Base-by-base conservation (phyloP, 2,113 vertebrate species). In the Mormoops blainvillei region DNA sequence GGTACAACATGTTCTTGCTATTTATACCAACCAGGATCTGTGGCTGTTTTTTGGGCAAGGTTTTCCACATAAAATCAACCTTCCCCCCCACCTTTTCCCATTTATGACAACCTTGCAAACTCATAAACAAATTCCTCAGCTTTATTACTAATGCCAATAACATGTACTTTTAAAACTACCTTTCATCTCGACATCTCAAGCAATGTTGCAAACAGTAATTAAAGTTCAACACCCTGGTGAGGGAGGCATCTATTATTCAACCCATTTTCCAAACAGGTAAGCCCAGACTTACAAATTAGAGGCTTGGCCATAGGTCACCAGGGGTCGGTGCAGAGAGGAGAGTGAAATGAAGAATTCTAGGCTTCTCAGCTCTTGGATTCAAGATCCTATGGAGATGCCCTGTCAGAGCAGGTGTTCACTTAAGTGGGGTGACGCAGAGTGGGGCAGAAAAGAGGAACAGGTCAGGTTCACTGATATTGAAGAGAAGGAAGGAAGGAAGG, bases 241-340 rank as follows among this genome's bases (percentile, higher is more conserved):
- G 41, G 86, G 65, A 97, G 74, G 92, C 28, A 94, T 70, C 80
- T 94, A 94, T 97, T 96, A 97, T 96, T 89, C 91, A 92, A 91
- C 70, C 84, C 97, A 97, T 96, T 97, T 96, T 84, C 83, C 83
- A 94, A 98, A 97, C 97, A 94, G 97, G 97, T 97, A 96, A 95
- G 93, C 95, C 95, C 93, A 97, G 94, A 95, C 78, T 84, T 89
- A 97, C 74, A 95, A 95, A 97, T 95, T 93, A 96, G 77, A 97
- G 86, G 76, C 58, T 89, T 93, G 50, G 14, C 52, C 89, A 65
- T 26, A 80, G 87, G 89, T 96, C 36, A 96, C 18, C 24, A 94
- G 68, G 61, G 36, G 20, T 77, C 9, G 31, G 86, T 82, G 20
- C 4, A 56, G 82, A 54, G n/a, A 96, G 20, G 58, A 85, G 76